phyloP scores from a whole-genome alignment of 2,888 invertebrate genomes.

The Helicoverpa assulta region DNA sequence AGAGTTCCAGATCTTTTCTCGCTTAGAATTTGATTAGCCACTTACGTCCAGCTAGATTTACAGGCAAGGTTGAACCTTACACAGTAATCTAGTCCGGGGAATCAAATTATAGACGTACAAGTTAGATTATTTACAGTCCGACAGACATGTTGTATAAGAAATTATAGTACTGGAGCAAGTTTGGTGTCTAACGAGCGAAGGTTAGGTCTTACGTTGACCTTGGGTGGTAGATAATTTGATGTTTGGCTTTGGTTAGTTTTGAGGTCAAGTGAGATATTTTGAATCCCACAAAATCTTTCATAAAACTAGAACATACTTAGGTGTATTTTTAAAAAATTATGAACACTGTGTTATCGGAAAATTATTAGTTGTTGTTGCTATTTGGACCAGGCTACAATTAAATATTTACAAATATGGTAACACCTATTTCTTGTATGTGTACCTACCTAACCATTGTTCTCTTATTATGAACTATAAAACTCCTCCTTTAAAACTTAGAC shows the following conservation, averaged over 20 bases:
- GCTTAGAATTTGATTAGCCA: constrained; percentile 19
- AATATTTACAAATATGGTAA: no score
- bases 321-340: no score
- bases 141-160: constrained; percentile 14
- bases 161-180: constrained; percentile 18
- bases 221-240: constrained; percentile 19
- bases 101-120: constrained; percentile 39
- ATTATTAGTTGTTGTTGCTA: no score
- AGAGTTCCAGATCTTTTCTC: neutral
- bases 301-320: no score
- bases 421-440: no score
- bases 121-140: constrained; percentile 32
- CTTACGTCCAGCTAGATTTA: constrained; percentile 4
- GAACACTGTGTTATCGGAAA: no score
- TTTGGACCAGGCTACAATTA: no score
- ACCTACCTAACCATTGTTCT: no score
- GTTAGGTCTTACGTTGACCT: constrained; percentile 19
- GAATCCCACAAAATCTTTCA: no score
- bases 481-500: neutral
- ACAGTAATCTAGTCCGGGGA: constrained; percentile 30
- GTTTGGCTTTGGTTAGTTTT: neutral
- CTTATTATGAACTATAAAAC: neutral
- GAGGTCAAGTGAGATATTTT: neutral
- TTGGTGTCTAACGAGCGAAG: constrained; percentile 29
- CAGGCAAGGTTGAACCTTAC: constrained; percentile 26